phyloP scores from a whole-genome alignment of 2,113 vertebrate species.

The Verasper variegatus region DNA sequence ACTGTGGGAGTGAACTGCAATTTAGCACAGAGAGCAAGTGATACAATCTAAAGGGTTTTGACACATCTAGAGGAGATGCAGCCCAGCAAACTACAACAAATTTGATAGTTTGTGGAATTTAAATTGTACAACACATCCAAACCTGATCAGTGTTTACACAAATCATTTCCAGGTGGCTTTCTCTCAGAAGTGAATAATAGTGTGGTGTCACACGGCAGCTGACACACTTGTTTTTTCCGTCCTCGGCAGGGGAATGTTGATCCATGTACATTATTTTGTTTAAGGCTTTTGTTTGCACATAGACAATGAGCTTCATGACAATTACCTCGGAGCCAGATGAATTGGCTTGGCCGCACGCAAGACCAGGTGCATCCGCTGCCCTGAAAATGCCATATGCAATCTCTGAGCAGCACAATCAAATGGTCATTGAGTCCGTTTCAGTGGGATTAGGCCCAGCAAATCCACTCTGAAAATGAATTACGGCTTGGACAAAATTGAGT shows the following conservation, averaged over 20 bases:
- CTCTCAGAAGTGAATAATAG: background rate
- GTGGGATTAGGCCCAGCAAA: conserved; percentile 62
- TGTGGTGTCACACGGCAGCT: background rate
- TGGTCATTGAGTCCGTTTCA: conserved; percentile 45
- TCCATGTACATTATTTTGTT: conserved; percentile 2
- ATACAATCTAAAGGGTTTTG: background rate
- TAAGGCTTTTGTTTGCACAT: conserved; percentile 32
- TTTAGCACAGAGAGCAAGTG: too few relatives aligned
- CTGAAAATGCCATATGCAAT: conserved; percentile 57
- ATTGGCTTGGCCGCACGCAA: conserved; percentile 37
- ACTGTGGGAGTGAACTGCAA: too few relatives aligned
- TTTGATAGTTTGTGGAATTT: background rate
- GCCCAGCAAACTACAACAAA: background rate
- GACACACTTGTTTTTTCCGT: background rate
- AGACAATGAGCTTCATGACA: conserved; percentile 30
- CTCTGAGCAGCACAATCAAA: conserved; percentile 48
- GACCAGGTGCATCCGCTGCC: conserved; percentile 60
- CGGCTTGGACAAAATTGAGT: conserved; percentile 41
- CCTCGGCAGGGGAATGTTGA: background rate
- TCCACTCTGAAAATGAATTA: conserved; percentile 66
- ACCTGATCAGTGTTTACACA: background rate
- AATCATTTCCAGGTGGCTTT: background rate
- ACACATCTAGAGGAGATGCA: background rate
- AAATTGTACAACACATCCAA: background rate
- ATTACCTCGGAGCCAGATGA: conserved; percentile 30